Conservation (phyloP, 2,888 invertebrate genomes). For the Caenorhabditis sp. region DNA sequence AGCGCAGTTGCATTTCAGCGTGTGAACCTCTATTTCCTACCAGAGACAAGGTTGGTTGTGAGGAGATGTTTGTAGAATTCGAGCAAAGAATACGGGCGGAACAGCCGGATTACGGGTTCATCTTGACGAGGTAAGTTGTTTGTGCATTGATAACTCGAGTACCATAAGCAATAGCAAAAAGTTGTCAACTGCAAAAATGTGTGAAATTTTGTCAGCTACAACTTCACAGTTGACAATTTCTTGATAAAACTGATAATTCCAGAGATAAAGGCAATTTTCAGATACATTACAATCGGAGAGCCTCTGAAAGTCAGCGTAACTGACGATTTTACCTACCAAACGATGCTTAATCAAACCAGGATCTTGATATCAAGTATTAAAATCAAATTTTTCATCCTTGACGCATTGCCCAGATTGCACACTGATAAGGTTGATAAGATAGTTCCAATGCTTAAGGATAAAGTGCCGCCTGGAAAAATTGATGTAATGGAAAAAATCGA, state of each 20-base stretch:
- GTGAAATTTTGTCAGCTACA: too few species aligned
- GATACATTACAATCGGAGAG: constrained; percentile 34
- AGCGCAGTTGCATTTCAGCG: too few species aligned
- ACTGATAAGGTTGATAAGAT: constrained; percentile 15
- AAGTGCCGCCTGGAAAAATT: background rate
- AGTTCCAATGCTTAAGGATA: constrained; percentile 10
- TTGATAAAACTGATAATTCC: too few species aligned
- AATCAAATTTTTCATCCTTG: constrained; percentile 12
- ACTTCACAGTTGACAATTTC: too few species aligned
- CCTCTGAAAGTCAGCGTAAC: background rate
- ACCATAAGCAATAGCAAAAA: too few species aligned
- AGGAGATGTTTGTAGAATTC: constrained; percentile 15
- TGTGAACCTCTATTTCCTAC: constrained; percentile 24
- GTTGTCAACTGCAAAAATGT: too few species aligned
- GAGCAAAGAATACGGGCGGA: constrained; percentile 5
- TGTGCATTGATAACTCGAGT: background rate
- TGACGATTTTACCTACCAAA: constrained; percentile 23
- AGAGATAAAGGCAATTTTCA: too few species aligned
- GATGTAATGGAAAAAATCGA: constrained; percentile 6
- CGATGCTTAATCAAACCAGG: constrained; percentile 17
- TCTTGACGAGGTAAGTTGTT: constrained; percentile 20
- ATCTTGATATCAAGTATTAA: background rate
- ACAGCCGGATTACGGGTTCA: constrained; percentile 28
- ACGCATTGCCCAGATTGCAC: constrained; percentile 20
- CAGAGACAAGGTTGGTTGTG: background rate